phyloP scores from a whole-genome alignment of 2,113 vertebrate species.

The Globicephala melas region DNA sequence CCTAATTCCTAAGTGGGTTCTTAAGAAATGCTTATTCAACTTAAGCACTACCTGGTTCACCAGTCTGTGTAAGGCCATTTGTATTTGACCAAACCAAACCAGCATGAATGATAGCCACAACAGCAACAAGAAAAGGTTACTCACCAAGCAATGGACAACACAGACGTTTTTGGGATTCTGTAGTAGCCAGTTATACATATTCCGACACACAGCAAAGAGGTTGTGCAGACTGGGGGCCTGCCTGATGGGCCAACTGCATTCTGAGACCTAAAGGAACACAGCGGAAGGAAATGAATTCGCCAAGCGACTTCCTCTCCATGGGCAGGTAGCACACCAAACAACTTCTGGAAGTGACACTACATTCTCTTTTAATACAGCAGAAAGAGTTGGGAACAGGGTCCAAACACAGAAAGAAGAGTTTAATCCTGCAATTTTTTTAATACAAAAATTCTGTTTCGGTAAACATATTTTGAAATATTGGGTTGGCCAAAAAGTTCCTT shows the following conservation, averaged over 20 bases:
- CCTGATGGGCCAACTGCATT: conserved; percentile 96
- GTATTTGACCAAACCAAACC: neutral
- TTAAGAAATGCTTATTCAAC: neutral
- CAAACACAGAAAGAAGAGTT: neutral
- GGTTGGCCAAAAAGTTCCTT: too few species aligned
- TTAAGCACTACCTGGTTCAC: neutral
- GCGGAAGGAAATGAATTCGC: neutral
- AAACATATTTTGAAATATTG: neutral
- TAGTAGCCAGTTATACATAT: conserved; percentile 99
- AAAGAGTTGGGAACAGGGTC: neutral
- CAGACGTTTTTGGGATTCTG: conserved; percentile 99
- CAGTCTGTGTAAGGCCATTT: neutral
- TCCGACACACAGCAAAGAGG: conserved; percentile 98
- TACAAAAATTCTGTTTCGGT: neutral
- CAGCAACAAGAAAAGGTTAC: conserved; percentile 49
- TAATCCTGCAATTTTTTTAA: neutral
- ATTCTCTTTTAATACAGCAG: neutral
- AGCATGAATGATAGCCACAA: neutral
- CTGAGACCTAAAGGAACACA: conserved; percentile 89
- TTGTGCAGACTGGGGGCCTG: conserved; percentile 98
- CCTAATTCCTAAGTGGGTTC: neutral
- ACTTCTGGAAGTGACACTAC: neutral
- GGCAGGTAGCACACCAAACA: neutral
- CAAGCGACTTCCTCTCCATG: neutral
- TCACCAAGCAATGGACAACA: conserved; percentile 99